Conservation (phyloP, 2,888 invertebrate species). For the Crocallis elinguaria region DNA sequence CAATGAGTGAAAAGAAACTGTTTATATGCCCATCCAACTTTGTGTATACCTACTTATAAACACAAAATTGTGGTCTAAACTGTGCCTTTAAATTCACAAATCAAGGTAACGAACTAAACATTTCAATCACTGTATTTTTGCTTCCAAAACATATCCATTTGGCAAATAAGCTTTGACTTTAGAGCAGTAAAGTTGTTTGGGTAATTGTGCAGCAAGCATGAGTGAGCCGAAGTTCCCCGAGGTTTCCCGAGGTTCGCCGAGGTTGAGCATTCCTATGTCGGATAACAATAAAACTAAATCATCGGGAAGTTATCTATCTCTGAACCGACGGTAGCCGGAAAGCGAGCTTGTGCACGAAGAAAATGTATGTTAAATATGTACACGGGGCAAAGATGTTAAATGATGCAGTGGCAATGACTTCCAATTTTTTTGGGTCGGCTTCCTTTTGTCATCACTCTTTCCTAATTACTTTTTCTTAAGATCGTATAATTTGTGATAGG, state of each 20-base stretch:
- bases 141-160: not conserved
- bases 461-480: not conserved
- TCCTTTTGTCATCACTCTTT: slow-evolving; percentile 1
- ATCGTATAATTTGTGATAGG: not conserved
- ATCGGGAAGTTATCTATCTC: slow-evolving; percentile 84
- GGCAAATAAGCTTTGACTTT: slow-evolving; percentile 13
- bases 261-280: slow-evolving; percentile 65
- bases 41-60: too few relatives aligned
- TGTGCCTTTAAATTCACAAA: too few relatives aligned
- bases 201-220: slow-evolving; percentile 25
- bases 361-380: too few relatives aligned
- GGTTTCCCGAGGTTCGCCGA: slow-evolving; percentile 10
- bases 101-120: not conserved
- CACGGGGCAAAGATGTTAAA: slow-evolving; percentile 73
- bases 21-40: too few relatives aligned
- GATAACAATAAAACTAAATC: slow-evolving; percentile 84
- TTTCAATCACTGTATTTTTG: not conserved
- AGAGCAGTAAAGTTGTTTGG: slow-evolving; percentile 39
- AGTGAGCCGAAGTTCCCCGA: slow-evolving; percentile 9
- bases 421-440: slow-evolving; percentile 54
- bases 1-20: too few relatives aligned
- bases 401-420: slow-evolving; percentile 66
- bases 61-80: too few relatives aligned
- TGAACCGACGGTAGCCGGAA: slow-evolving; percentile 62
- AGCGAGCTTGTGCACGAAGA: slow-evolving; percentile 69